Evolutionary conservation across 37 sponge, comb jelly and placozoan species (phyloP).

Genomic region (Beroe forskalii): DNA sequence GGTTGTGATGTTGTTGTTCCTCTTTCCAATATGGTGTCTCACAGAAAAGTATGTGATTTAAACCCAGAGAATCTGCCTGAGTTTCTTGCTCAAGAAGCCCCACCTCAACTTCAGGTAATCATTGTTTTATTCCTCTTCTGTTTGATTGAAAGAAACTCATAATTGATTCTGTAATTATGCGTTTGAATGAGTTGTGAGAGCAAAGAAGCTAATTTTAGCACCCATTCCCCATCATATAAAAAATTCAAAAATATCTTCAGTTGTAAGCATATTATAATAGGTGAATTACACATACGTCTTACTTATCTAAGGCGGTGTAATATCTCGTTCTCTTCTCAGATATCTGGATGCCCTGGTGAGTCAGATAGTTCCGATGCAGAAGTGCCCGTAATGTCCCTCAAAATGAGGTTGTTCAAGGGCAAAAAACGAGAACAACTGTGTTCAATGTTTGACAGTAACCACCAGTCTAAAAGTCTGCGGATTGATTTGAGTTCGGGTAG

Average conservation of each 20-base stretch:
- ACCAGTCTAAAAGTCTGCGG: not conserved
- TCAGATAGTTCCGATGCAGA: not conserved
- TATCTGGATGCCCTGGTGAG: not conserved
- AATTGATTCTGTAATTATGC: no score
- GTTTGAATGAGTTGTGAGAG: no score
- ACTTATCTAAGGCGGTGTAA: no score
- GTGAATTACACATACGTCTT: no score
- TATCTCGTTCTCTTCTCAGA: not conserved
- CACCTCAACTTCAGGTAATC: not conserved
- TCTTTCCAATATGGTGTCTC: not conserved
- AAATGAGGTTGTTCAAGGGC: conserved; percentile 29
- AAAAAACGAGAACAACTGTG: conserved; percentile 24
- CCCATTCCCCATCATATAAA: no score
- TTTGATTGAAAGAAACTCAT: no score
- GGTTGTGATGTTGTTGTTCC: conserved; percentile 34
- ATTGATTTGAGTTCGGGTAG: not conserved
- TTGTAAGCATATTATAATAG: no score
- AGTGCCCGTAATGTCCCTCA: conserved; percentile 27
- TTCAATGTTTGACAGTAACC: conserved; percentile 39
- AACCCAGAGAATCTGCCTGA: conserved; percentile 45
- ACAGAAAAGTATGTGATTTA: not conserved
- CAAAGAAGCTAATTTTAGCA: no score
- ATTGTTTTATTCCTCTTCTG: no score
- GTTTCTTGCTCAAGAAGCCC: conserved; percentile 12
- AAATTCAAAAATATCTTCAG: no score